phyloP scores from a whole-genome alignment of 2,888 invertebrate genomes.

The Trichogramma dendrolimi region DNA sequence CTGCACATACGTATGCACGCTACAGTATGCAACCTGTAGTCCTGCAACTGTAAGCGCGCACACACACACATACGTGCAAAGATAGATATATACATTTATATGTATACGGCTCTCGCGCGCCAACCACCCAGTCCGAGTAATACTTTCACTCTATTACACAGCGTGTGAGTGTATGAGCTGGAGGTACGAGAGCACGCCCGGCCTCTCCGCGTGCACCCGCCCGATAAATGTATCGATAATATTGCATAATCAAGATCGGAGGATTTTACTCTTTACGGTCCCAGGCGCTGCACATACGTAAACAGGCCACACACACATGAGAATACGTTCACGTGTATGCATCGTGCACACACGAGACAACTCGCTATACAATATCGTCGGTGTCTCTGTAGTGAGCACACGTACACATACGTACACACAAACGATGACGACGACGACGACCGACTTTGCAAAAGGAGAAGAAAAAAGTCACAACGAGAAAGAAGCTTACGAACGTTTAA shows the following conservation, averaged over 20 bases:
- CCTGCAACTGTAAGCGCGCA: too few species aligned
- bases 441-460: too few species aligned
- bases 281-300: not conserved
- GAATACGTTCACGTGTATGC: conserved; percentile 4
- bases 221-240: conserved; percentile 26
- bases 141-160: conserved; percentile 30
- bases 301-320: not conserved
- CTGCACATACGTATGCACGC: conserved; percentile 4
- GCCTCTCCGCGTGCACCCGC: not conserved
- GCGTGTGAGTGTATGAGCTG: not conserved
- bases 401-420: too few species aligned
- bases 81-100: too few species aligned
- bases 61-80: too few species aligned
- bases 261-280: not conserved
- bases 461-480: too few species aligned
- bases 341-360: too few species aligned
- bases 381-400: too few species aligned
- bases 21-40: conserved; percentile 19
- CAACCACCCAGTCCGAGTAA: conserved; percentile 15
- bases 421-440: too few species aligned
- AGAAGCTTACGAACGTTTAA: too few species aligned
- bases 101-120: not conserved
- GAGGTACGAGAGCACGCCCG: not conserved
- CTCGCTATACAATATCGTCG: too few species aligned
- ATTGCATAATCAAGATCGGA: conserved; percentile 23